Percentiles rank a stretch among this genome's conserved stretches.
Conservation (phyloP, 2,113 vertebrate genomes). For the Jaculus jaculus region DNA sequence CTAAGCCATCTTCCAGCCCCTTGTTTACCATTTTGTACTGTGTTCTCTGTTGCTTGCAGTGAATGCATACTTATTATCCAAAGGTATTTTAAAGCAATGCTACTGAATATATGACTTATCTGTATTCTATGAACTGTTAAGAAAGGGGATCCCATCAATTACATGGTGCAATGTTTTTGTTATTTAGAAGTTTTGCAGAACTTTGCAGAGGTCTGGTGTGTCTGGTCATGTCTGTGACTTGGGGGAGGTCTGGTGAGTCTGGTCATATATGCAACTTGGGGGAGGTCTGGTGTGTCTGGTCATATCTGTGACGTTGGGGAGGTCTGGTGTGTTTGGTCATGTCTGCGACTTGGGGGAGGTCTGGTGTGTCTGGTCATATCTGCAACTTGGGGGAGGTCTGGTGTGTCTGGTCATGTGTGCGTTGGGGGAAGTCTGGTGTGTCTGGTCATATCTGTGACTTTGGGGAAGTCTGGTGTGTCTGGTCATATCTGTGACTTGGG, state of each 20-base stretch:
- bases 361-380: neutral
- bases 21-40: neutral
- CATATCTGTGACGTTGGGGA: no score
- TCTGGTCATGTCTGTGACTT: neutral
- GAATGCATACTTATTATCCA: neutral
- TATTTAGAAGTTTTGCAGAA: slow-evolving; percentile 30
- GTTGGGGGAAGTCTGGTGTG: no score
- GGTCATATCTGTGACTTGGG: no score
- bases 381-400: no score
- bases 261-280: no score
- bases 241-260: no score
- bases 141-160: neutral
- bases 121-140: neutral
- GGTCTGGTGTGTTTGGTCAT: no score
- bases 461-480: no score
- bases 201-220: no score
- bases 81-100: neutral
- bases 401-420: no score
- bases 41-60: neutral
- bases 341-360: no score
- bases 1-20: no score
- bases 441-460: neutral
- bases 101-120: neutral
- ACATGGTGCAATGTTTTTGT: slow-evolving; percentile 14
- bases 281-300: neutral